phyloP scores from a whole-genome alignment of 1,140 invertebrate species.

The Theocolax elegans region DNA sequence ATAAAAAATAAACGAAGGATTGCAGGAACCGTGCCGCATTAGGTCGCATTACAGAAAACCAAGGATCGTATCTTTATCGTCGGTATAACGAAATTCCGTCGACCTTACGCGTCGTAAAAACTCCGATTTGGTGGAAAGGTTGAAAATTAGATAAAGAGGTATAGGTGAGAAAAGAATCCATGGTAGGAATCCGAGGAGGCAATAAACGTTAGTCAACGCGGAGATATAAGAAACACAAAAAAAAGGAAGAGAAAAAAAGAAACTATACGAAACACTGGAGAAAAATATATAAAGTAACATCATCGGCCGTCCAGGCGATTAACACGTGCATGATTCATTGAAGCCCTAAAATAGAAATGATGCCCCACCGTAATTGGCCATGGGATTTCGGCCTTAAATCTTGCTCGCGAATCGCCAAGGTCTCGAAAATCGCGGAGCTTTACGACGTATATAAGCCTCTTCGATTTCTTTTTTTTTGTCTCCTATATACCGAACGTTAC shows the following conservation, averaged over 20 bases:
- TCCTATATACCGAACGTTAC: not conserved
- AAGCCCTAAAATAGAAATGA: conserved; percentile 63
- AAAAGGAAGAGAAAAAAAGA: not conserved
- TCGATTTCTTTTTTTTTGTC: conserved; percentile 1
- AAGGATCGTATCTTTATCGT: conserved; percentile 33
- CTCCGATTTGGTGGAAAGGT: conserved; percentile 14
- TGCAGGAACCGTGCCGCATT: conserved; percentile 17
- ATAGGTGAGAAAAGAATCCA: conserved; percentile 39
- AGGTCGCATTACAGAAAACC: conserved; percentile 36
- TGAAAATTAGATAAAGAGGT: conserved; percentile 35
- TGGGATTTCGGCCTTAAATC: conserved; percentile 52
- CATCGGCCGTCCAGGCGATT: conserved; percentile 24
- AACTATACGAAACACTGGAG: not conserved
- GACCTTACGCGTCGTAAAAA: conserved; percentile 34
- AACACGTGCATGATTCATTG: conserved; percentile 55
- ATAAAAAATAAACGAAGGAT: not conserved
- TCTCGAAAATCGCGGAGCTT: conserved; percentile 34
- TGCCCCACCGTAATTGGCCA: conserved; percentile 47
- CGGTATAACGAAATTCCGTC: conserved; percentile 34
- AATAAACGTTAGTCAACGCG: conserved; percentile 56
- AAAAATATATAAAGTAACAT: too few species aligned
- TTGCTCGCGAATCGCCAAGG: conserved; percentile 33
- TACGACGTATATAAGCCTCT: conserved; percentile 14
- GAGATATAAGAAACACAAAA: conserved; percentile 39
- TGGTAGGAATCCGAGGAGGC: conserved; percentile 40